A percentile compares a stretch with the other conserved stretches of the same genome.
phyloP scores from a whole-genome alignment of 2,113 vertebrate genomes.

The Steatornis caripensis region DNA sequence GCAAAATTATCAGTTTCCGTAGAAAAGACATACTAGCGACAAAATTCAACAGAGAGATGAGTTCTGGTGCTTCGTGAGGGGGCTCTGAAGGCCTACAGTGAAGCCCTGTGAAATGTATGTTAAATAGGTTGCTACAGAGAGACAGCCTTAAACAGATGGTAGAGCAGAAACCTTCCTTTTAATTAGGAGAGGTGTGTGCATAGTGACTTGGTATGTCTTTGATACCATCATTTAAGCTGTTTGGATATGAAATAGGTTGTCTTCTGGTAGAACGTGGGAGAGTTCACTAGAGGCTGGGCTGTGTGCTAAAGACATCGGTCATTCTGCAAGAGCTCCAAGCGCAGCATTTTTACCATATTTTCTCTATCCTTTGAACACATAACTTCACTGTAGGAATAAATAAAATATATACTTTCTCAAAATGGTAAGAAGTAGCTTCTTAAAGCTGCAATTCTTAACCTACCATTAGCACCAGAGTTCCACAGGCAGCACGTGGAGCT shows the following conservation, averaged over 20 bases:
- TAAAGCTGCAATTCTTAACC: background rate
- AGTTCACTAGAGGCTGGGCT: background rate
- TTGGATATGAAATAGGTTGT: background rate
- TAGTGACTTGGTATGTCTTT: background rate
- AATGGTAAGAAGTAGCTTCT: background rate
- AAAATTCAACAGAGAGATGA: background rate
- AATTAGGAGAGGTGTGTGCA: background rate
- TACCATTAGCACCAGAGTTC: background rate
- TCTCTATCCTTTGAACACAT: background rate
- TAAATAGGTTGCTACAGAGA: background rate
- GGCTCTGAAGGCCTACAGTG: background rate
- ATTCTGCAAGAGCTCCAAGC: background rate
- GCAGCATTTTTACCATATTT: rapidly evolving
- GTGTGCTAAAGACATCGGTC: background rate
- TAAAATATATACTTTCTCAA: background rate
- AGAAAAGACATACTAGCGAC: background rate
- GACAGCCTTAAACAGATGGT: background rate
- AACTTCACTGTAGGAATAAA: background rate
- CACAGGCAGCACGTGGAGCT: background rate
- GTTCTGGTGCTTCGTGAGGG: background rate
- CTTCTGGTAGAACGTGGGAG: background rate
- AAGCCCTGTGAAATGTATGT: background rate
- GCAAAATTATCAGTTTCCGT: background rate
- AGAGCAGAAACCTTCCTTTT: background rate
- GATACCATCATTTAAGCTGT: background rate